Evolutionary conservation across 1,140 invertebrate genomes (phyloP).

Genomic region (Olivierus martensii): DNA sequence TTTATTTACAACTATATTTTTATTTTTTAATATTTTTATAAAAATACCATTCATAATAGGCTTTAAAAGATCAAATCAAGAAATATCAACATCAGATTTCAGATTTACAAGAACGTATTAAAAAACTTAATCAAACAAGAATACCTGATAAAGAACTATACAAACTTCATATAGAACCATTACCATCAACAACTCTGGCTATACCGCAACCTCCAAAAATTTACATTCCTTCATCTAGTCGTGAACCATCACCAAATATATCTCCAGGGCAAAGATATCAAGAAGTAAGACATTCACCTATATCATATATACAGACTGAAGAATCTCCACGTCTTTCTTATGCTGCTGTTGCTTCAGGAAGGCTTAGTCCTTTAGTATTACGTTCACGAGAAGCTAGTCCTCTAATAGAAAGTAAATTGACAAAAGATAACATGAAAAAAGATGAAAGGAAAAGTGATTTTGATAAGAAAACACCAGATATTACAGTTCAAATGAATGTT

Average conservation of each 20-base stretch:
- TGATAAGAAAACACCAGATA: too few species aligned
- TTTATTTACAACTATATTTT: constrained; percentile 5
- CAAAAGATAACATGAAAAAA: too few species aligned
- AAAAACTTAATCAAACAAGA: constrained; percentile 15
- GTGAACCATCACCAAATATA: too few species aligned
- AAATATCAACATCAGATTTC: constrained; percentile 25
- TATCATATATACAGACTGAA: too few species aligned
- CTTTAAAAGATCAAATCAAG: constrained; percentile 28
- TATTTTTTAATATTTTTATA: constrained; percentile 17
- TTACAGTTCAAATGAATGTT: too few species aligned
- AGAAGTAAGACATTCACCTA: too few species aligned
- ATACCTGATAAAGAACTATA: constrained; percentile 12
- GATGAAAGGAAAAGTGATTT: too few species aligned
- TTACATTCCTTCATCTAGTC: constrained; percentile 5
- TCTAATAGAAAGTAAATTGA: too few species aligned
- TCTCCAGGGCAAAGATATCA: too few species aligned
- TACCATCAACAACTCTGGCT: constrained; percentile 7
- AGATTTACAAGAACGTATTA: constrained; percentile 24
- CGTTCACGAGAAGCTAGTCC: not conserved
- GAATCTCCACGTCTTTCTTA: not conserved
- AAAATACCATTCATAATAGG: constrained; percentile 18
- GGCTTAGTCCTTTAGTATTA: constrained; percentile 1
- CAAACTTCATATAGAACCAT: constrained; percentile 2
- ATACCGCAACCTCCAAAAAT: constrained; percentile 14
- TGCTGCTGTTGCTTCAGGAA: constrained; percentile 4